A percentile compares a stretch with the other conserved stretches of the same genome.
Evolutionary conservation across 2,888 invertebrate species (phyloP).

Genomic region (Troglohyphantes excavatus): DNA sequence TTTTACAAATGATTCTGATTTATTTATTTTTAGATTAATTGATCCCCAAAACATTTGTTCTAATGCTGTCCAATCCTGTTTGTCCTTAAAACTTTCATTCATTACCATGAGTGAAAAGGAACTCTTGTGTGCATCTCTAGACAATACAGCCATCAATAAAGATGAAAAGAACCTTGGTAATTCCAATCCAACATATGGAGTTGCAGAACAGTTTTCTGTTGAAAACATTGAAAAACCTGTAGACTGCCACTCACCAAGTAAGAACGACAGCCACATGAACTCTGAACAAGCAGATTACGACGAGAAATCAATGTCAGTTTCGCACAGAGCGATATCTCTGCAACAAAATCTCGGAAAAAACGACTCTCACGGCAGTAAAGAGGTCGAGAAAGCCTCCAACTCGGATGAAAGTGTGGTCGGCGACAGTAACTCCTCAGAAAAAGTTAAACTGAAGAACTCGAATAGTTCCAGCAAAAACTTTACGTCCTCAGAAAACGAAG

Average conservation of each 20-base stretch:
- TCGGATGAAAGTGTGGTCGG: not conserved
- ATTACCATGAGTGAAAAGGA: slow-evolving; percentile 67
- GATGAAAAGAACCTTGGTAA: slow-evolving; percentile 48
- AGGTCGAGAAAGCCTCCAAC: not conserved
- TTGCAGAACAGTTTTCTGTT: slow-evolving; percentile 11
- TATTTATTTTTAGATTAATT: not conserved
- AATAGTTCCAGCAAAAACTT: not conserved
- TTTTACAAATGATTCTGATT: not conserved
- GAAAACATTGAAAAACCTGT: slow-evolving; percentile 15
- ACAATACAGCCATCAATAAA: slow-evolving; percentile 39
- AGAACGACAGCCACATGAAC: not conserved
- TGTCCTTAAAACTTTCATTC: not conserved
- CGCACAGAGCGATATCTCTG: slow-evolving; percentile 44
- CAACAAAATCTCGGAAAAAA: slow-evolving; percentile 14
- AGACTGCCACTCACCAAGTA: not conserved
- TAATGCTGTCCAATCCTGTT: too few species aligned
- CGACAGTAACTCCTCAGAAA: slow-evolving; percentile 8
- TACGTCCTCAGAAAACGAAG: not conserved
- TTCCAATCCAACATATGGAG: slow-evolving; percentile 42
- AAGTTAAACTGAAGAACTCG: not conserved
- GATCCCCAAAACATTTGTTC: not conserved
- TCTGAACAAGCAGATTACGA: slow-evolving; percentile 1
- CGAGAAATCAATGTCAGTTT: slow-evolving; percentile 7
- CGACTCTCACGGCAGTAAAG: slow-evolving; percentile 7
- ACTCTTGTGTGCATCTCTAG: slow-evolving; percentile 58